Conservation (phyloP, 37 sponge, comb jelly and placozoan genomes). For the Lycopodina hypogea region DNA sequence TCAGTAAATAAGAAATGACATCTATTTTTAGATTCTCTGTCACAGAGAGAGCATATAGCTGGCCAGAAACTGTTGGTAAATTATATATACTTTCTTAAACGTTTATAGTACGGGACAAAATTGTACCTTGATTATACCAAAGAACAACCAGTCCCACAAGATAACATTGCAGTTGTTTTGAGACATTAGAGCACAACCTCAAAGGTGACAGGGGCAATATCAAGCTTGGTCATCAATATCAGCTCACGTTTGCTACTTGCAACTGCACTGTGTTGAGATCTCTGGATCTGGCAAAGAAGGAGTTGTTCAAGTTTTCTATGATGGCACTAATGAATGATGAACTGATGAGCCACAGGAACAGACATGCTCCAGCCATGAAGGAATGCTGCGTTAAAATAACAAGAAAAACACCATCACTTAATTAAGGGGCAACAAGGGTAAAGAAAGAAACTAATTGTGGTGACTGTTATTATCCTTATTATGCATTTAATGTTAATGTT, state of each 20-base stretch:
- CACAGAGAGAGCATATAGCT: no score
- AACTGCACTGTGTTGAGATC: constrained; percentile 24
- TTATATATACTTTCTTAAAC: no score
- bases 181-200: no score
- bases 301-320: constrained; percentile 17
- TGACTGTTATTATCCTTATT: no score
- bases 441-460: neutral
- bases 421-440: neutral
- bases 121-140: neutral
- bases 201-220: no score
- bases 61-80: no score
- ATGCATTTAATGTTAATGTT: no score
- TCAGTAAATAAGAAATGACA: no score
- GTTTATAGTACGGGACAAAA: neutral
- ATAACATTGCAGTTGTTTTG: no score
- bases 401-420: neutral
- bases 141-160: no score
- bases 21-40: no score
- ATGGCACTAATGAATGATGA: constrained; percentile 55
- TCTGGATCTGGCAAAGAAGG: constrained; percentile 24
- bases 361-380: neutral
- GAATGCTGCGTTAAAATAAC: constrained; percentile 16
- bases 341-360: constrained; percentile 44
- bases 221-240: no score
- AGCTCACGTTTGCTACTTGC: constrained; percentile 49